Base-by-base conservation (phyloP, 2,113 vertebrate species). In the Rhea americana region DNA sequence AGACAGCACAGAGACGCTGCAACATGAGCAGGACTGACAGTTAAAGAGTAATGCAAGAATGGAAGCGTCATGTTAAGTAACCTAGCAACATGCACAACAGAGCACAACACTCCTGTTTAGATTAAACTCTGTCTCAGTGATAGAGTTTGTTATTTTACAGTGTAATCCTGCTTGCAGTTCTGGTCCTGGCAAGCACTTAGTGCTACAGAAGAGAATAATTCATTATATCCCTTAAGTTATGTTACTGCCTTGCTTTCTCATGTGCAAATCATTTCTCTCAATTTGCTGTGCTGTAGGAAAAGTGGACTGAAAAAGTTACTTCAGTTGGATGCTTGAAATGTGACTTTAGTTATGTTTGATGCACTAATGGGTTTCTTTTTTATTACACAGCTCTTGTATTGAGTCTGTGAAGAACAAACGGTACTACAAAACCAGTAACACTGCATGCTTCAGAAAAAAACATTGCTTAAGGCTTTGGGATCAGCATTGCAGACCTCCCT, bases 41-140 rank as follows among this genome's bases (percentile, higher is more conserved):
- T 39, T 81, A 53, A 55, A 73, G 71, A 94, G 82, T 58, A 47
- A 61, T 85, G 90, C 88, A 87, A 37, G 86, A 95, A 81, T 39
- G 82, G 80, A 90, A 95, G 68, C 1, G 35, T 89, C 86, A 26
- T 19, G 59, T 50, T 26, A 32, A 50, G 97, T 97, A 93, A 83
- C 98, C 92, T 95, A 98, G 98, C 97, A 98, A 97, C 96, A 0
- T 15, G 43, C 86, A 97, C 43, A 97, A 97, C 97, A 97, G 55
- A 97, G 91, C 62, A 92, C 96, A 97, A 97, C 94, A 97, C 87
- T 86, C 50, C 47, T 78, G 79, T 78, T 92, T 56, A 94, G 91
- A 95, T 94, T 95, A 56, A 94, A 86, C 87, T 85, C 73, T 37
- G 61, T n/a, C 94, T 95, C 94, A 95, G 93, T 83, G 89, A 97